Percentiles rank a stretch among this genome's conserved stretches.
phyloP scores from a whole-genome alignment of 2,888 invertebrate species.

The Colletes collaris region DNA sequence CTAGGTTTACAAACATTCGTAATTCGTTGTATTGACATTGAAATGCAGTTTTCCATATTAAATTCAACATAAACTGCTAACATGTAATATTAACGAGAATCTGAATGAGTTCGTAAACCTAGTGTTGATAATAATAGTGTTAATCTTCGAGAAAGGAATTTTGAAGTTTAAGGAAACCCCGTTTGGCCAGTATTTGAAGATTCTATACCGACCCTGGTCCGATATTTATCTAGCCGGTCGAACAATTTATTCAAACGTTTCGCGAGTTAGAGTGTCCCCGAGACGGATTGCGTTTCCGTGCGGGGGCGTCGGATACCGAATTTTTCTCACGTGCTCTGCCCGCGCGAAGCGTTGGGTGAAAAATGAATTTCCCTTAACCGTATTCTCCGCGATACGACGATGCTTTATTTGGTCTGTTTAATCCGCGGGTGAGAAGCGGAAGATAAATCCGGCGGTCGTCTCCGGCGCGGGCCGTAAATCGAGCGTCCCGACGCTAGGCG shows the following conservation, averaged over 20 bases:
- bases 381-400: conserved; percentile 29
- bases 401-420: conserved; percentile 54
- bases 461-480: conserved; percentile 36
- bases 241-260: conserved; percentile 31
- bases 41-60: too few relatives aligned
- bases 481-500: conserved; percentile 14
- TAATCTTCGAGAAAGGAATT: too few relatives aligned
- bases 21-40: too few relatives aligned
- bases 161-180: too few relatives aligned
- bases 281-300: conserved; percentile 35
- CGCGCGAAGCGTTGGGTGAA: conserved; percentile 29
- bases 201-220: too few relatives aligned
- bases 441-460: conserved; percentile 50
- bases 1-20: too few relatives aligned
- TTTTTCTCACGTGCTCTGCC: conserved; percentile 44
- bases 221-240: background rate
- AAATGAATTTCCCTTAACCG: conserved; percentile 50
- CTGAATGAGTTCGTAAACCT: too few relatives aligned
- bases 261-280: conserved; percentile 14
- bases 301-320: conserved; percentile 7
- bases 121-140: too few relatives aligned
- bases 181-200: too few relatives aligned
- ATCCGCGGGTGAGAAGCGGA: conserved; percentile 31
- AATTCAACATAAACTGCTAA: too few relatives aligned
- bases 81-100: too few relatives aligned